Base-by-base conservation (phyloP, 2,888 invertebrate species). In the Teleiodes luculella region DNA sequence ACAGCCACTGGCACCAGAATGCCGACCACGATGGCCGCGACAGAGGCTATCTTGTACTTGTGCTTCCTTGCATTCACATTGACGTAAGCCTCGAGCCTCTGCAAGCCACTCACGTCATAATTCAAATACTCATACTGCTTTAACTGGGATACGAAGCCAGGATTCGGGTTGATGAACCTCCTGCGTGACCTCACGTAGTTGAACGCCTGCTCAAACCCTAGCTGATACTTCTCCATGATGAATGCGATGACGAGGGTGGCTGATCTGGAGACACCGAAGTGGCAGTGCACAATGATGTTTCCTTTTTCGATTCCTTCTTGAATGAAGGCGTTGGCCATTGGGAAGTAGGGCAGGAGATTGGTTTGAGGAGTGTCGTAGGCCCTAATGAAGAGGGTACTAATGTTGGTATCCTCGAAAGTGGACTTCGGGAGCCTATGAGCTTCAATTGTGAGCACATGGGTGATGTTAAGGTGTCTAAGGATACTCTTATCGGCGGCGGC, bases 211-310 rank as follows among this genome's bases (percentile, higher is more conserved):
- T 95, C 92, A 90, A 95, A 95, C 36, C 94, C 93, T 78, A 97
- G 80, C 57, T 93, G 92, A 76, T 95, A 94, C 84, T 96, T 95
- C 70, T 95, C 94, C 96, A 98, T 97, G 68, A 98, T 92, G 88
- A 96, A 98, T 48, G 98, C 97, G 74, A 98, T 97, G 73, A 97
- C 97, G 76, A 98, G 93, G 59, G 98, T 98, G 59, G 98, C 97
- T 62, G 97, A 97, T 63, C 98, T 92, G 53, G 97, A 98, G 49
- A 98, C 96, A 51, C 98, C 98, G 50, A 97, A 98, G 74, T 98
- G 98, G 82, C 98, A 98, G 84, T 98, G 98, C 57, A 98, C 94
- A 74, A 98, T 91, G 37, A 98, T 96, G 70, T 94, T 86, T 0
- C 89, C 89, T 20, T 92, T 74, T 87, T 92, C 69, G 90, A 94